These are phyloP conservation scores for Drosophila mercatorum DNA, from an alignment of 2,888 invertebrate species.

Conservation along the genomic window DNA sequence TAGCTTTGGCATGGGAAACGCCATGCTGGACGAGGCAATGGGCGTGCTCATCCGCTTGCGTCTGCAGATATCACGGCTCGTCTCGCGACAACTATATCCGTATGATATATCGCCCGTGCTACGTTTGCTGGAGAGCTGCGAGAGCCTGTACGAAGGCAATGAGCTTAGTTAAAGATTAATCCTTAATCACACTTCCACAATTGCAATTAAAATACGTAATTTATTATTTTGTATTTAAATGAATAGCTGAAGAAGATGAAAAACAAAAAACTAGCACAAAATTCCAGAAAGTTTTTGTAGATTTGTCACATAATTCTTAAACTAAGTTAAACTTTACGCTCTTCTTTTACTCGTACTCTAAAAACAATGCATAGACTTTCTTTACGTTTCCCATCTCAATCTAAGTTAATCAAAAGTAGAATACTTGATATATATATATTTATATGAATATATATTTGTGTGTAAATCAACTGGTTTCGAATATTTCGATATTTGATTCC, in stretches of 20 bases:
- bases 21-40: constrained; percentile 92
- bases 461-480: constrained; percentile 49
- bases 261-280: constrained; percentile 51
- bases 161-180: constrained; percentile 87
- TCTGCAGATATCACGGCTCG: constrained; percentile 92
- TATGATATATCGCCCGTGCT: constrained; percentile 96
- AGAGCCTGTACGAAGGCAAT: constrained; percentile 93
- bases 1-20: constrained; percentile 85
- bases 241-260: constrained; percentile 34
- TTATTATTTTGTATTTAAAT: constrained; percentile 67
- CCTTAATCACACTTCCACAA: constrained; percentile 13
- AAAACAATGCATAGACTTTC: constrained; percentile 51
- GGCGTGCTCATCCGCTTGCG: constrained; percentile 91
- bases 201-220: constrained; percentile 76
- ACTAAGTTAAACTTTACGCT: constrained; percentile 41
- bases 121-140: constrained; percentile 92
- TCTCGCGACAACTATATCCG: constrained; percentile 93
- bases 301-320: constrained; percentile 44
- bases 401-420: constrained; percentile 33
- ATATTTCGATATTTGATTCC: constrained; percentile 45
- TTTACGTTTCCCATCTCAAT: constrained; percentile 48
- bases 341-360: constrained; percentile 40
- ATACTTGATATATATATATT: constrained; percentile 17
- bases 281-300: constrained; percentile 51
- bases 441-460: constrained; percentile 21